Evolutionary conservation across 2,113 vertebrate genomes (phyloP).

Genomic region (Atrichornis clamosus): DNA sequence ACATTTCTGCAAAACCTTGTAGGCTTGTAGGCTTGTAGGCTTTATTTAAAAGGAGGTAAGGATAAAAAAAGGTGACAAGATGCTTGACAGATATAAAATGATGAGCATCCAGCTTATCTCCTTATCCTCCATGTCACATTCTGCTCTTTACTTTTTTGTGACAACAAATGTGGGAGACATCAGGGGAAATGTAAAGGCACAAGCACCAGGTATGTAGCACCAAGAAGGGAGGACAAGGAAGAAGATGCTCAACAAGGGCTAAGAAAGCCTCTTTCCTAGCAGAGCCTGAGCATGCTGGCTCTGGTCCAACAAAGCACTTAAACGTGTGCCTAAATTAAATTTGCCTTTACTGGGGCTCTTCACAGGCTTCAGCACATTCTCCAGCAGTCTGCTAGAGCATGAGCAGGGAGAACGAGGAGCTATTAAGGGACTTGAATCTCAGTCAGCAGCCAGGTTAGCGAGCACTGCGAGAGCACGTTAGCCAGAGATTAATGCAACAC

Average conservation of each 20-base stretch:
- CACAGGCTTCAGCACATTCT: not conserved
- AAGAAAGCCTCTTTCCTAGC: not conserved
- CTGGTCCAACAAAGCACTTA: conserved; percentile 43
- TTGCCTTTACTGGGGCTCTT: not conserved
- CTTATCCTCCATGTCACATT: not conserved
- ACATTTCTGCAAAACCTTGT: conserved; percentile 1
- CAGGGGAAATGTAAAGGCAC: not conserved
- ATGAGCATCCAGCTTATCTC: not conserved
- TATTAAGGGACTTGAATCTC: not conserved
- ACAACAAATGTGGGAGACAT: not conserved
- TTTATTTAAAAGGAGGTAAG: conserved; percentile 28
- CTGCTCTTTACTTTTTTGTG: not conserved
- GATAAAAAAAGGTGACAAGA: not conserved
- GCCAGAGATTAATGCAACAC: not conserved
- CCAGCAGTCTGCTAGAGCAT: not conserved
- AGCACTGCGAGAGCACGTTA: not conserved
- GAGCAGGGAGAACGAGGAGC: not conserved
- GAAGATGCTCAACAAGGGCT: not conserved
- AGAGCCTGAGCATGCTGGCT: not conserved
- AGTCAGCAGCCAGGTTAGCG: not conserved
- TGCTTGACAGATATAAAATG: not conserved
- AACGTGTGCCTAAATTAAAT: not conserved
- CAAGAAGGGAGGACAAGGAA: not conserved
- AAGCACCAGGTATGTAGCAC: not conserved
- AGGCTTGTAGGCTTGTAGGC: not conserved